These are phyloP conservation scores for Indri indri DNA, from an alignment of 2,113 vertebrate genomes.

Conservation along the genomic window DNA sequence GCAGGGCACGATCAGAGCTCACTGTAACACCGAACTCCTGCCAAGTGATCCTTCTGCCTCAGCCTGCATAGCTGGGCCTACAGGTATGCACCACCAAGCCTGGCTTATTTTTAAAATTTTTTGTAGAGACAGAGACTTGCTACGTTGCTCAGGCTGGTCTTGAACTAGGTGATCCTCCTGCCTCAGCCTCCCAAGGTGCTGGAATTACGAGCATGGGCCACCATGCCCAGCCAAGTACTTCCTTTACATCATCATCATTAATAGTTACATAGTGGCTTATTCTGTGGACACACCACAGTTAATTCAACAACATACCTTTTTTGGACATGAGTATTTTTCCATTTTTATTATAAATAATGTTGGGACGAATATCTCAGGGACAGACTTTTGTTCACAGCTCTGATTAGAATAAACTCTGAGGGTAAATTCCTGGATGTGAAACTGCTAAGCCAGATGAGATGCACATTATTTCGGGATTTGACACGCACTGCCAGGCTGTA, in stretches of 20 bases:
- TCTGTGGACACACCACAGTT: not conserved
- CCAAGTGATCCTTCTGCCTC: too few relatives aligned
- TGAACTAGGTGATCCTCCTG: too few relatives aligned
- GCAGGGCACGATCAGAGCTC: too few relatives aligned
- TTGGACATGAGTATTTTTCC: not conserved
- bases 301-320: not conserved
- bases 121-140: too few relatives aligned
- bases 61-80: too few relatives aligned
- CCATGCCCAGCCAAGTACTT: not conserved
- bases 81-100: too few relatives aligned
- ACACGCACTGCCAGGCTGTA: too few relatives aligned
- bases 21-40: too few relatives aligned
- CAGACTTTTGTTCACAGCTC: not conserved
- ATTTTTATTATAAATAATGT: slow-evolving; percentile 2
- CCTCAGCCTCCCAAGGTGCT: too few relatives aligned
- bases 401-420: not conserved
- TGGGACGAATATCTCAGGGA: not conserved
- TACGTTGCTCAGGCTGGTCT: too few relatives aligned
- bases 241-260: not conserved
- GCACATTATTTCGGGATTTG: not conserved
- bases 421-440: not conserved
- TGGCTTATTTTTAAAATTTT: too few relatives aligned
- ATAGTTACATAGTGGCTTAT: not conserved
- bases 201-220: too few relatives aligned
- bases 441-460: not conserved